Evolutionary conservation across 2,797 vertebrate species (phyloP).

Genomic region (Brachyrhaphis roseni): DNA sequence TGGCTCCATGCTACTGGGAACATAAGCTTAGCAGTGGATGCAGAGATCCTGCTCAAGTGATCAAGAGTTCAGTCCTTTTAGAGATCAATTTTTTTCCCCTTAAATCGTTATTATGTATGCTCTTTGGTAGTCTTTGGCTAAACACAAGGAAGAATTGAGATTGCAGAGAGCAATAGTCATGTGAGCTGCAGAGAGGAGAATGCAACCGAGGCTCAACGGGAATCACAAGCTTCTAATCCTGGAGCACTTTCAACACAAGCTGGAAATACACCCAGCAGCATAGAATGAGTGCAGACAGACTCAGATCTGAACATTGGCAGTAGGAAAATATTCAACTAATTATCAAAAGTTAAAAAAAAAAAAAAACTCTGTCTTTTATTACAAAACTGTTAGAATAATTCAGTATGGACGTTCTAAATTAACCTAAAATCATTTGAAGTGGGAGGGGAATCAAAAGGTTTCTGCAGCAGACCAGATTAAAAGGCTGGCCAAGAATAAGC

Average conservation of each 20-base stretch:
- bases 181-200: conserved; percentile 42
- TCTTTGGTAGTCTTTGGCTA: conserved; percentile 15
- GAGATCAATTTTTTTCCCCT: not conserved
- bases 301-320: not conserved
- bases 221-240: conserved; percentile 73
- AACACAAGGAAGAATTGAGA: conserved; percentile 24
- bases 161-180: conserved; percentile 42
- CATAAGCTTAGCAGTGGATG: not conserved
- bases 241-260: conserved; percentile 60
- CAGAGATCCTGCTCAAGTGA: not conserved
- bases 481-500: conserved; percentile 34
- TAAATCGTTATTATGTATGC: not conserved
- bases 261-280: conserved; percentile 48
- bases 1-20: not conserved
- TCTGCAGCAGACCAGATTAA: conserved; percentile 53
- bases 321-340: conserved; percentile 16
- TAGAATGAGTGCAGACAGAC: conserved; percentile 30
- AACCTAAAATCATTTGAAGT: not conserved
- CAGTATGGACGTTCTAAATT: not conserved
- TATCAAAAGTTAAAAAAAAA: not conserved
- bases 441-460: not conserved
- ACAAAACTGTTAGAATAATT: not conserved
- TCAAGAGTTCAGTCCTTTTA: not conserved
- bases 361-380: not conserved
- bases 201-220: conserved; percentile 60